Evolutionary conservation across 1,140 invertebrate species (phyloP).

Genomic region (Cotesia glomerata): DNA sequence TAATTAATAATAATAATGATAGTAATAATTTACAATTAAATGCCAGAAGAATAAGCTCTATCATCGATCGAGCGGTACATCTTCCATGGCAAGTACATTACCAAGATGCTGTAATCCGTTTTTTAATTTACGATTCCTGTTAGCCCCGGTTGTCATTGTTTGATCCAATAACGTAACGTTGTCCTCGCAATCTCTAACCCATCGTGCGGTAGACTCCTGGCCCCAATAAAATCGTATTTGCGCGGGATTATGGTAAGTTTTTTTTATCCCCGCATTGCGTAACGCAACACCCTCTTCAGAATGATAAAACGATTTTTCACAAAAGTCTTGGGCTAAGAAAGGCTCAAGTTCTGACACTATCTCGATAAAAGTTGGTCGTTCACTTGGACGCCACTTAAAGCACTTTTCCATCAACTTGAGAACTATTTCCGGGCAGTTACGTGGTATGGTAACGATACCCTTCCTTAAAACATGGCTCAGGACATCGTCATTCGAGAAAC

Average conservation of each 20-base stretch:
- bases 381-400: slow-evolving; percentile 59
- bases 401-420: slow-evolving; percentile 61
- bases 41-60: background rate
- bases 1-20: background rate
- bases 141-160: slow-evolving; percentile 42
- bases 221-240: slow-evolving; percentile 52
- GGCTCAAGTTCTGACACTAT: slow-evolving; percentile 62
- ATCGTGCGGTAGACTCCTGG: slow-evolving; percentile 47
- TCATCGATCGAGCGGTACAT: slow-evolving; percentile 50
- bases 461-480: slow-evolving; percentile 72
- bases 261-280: slow-evolving; percentile 45
- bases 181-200: slow-evolving; percentile 53
- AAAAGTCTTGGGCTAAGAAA: slow-evolving; percentile 57
- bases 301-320: slow-evolving; percentile 64
- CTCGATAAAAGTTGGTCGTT: slow-evolving; percentile 59
- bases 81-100: slow-evolving; percentile 43
- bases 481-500: slow-evolving; percentile 69
- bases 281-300: slow-evolving; percentile 58
- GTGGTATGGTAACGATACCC: slow-evolving; percentile 70
- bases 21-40: background rate
- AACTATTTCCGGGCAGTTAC: slow-evolving; percentile 57
- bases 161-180: slow-evolving; percentile 52
- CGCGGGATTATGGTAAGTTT: slow-evolving; percentile 48
- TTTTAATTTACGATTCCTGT: slow-evolving; percentile 49
- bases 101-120: slow-evolving; percentile 52